phyloP scores from a whole-genome alignment of 1,140 invertebrate species.

The Nasonia vitripennis region DNA sequence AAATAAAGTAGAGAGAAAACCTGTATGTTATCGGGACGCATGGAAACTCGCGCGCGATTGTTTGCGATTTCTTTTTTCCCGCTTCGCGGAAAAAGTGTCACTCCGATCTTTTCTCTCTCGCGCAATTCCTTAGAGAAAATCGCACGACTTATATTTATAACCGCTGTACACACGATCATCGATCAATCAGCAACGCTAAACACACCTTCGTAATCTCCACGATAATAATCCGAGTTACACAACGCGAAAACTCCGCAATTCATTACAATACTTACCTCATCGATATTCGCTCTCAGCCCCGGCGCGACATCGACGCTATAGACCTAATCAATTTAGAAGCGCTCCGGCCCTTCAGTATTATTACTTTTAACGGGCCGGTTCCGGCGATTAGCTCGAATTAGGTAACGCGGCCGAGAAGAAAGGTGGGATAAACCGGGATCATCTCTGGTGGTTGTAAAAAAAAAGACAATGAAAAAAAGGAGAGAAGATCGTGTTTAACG shows the following conservation, averaged over 20 bases:
- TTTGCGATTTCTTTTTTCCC: background rate
- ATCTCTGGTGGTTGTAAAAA: background rate
- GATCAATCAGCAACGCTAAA: too few relatives aligned
- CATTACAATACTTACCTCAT: too few relatives aligned
- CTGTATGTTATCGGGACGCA: background rate
- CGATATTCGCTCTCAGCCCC: too few relatives aligned
- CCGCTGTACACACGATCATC: too few relatives aligned
- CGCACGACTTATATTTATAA: too few relatives aligned
- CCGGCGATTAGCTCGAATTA: constrained; percentile 17
- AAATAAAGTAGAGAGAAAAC: background rate
- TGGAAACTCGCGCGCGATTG: background rate
- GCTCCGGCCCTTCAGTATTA: background rate
- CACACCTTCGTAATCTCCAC: too few relatives aligned
- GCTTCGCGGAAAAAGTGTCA: background rate
- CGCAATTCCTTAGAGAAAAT: too few relatives aligned
- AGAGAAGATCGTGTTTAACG: background rate
- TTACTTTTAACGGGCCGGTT: constrained; percentile 18
- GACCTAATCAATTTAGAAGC: constrained; percentile 19
- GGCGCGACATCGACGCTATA: too few relatives aligned
- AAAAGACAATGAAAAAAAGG: background rate
- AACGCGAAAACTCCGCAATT: too few relatives aligned
- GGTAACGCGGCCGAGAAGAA: constrained; percentile 4
- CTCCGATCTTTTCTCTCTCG: background rate
- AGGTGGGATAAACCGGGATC: background rate
- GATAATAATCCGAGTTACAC: too few relatives aligned